phyloP scores from a whole-genome alignment of 2,797 vertebrate species.

The Poeciliopsis paucimaculata region DNA sequence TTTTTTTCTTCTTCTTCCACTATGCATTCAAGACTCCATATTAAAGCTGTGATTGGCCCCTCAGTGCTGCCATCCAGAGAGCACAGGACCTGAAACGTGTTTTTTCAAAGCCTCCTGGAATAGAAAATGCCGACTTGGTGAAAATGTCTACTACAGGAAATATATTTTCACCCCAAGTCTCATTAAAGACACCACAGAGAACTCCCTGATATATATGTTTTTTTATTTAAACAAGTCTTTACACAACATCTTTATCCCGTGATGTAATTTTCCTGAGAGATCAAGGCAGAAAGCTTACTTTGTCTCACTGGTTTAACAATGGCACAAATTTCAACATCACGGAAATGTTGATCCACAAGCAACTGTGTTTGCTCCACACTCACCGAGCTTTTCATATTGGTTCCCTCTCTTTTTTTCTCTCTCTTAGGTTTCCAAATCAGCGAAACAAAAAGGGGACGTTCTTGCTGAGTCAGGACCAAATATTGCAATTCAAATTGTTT shows the following conservation, averaged over 20 bases:
- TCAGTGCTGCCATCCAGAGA: conserved; percentile 44
- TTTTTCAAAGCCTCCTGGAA: conserved; percentile 64
- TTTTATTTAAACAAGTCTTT: conserved; percentile 29
- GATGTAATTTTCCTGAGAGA: conserved; percentile 27
- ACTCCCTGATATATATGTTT: conserved; percentile 29
- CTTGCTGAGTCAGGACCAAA: conserved; percentile 5
- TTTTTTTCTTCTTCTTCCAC: conserved; percentile 56
- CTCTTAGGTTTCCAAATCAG: conserved; percentile 34
- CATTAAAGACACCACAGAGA: conserved; percentile 58
- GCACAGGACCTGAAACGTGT: conserved; percentile 55
- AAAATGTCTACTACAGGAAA: conserved; percentile 56
- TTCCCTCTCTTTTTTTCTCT: conserved; percentile 15
- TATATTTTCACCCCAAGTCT: conserved; percentile 49
- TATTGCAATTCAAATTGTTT: conserved; percentile 2
- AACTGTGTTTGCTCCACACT: conserved; percentile 15
- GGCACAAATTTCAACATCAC: not conserved
- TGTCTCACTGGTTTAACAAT: not conserved
- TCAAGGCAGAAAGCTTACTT: conserved; percentile 7
- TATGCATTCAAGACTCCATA: conserved; percentile 51
- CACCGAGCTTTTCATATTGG: conserved; percentile 13
- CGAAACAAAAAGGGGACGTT: conserved; percentile 12
- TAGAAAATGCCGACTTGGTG: conserved; percentile 72
- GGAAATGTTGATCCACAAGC: not conserved
- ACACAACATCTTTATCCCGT: conserved; percentile 2
- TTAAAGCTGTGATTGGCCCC: conserved; percentile 57